Conservation (phyloP, 2,113 vertebrate species). For the Cichladusa arquata region DNA sequence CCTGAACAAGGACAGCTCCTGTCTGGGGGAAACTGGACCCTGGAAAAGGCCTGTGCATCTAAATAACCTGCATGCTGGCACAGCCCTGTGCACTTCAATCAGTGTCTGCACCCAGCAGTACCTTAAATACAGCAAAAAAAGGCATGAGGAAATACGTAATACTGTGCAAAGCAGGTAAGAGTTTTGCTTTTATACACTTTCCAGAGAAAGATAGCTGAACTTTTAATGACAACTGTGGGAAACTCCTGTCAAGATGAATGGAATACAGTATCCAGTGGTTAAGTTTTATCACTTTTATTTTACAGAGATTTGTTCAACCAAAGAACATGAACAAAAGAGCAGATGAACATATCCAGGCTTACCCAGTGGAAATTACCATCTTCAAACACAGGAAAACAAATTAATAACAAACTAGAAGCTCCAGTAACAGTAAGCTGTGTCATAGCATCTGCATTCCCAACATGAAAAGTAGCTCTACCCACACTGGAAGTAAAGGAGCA, state of each 20-base stretch:
- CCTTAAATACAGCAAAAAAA: neutral
- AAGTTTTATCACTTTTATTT: neutral
- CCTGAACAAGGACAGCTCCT: neutral
- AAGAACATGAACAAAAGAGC: neutral
- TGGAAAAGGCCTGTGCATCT: neutral
- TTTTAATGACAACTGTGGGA: neutral
- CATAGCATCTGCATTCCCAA: slow-evolving; percentile 39
- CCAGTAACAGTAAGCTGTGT: slow-evolving; percentile 17
- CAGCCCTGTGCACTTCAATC: neutral
- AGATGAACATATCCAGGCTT: neutral
- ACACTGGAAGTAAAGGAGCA: neutral
- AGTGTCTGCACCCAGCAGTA: neutral
- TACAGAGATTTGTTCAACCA: neutral
- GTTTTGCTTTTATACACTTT: neutral
- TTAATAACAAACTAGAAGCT: slow-evolving; percentile 2
- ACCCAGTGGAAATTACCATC: neutral
- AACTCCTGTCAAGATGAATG: neutral
- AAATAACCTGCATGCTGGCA: neutral
- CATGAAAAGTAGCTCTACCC: slow-evolving; percentile 23
- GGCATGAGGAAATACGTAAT: rapidly evolving
- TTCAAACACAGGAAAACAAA: slow-evolving; percentile 26
- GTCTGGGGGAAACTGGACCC: neutral
- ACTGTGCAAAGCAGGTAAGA: neutral
- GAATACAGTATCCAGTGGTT: neutral
- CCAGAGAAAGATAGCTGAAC: neutral